Base-by-base conservation (phyloP, 2,888 invertebrate genomes). In the Troilus luridus region DNA sequence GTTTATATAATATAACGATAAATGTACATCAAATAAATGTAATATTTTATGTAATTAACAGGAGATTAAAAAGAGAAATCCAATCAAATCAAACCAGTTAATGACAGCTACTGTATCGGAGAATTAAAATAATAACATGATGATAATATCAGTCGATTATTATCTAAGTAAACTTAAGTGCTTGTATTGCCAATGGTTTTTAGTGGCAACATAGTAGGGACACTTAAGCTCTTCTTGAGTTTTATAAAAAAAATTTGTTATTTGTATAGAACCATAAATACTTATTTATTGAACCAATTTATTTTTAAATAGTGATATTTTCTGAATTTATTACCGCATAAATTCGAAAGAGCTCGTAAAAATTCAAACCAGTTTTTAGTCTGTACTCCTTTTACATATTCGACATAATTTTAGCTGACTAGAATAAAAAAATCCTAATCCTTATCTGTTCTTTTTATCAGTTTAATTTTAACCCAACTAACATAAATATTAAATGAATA, bases 301-400 rank as follows among this genome's bases (percentile, higher is more conserved):
- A 24, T 19, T 77, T 77, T 19, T 17, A 19, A 19, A 77, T 77
- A 14, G 9, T 17, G 41, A 77, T 7, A 77, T 77, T 41, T 77
- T 77, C 17, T 41, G 41, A 77, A 77, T 77, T 77, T 77, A 77
- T 19, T 27, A 77, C 27, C 72, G 72, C 72, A 77, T 77, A 41
- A 77, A 77, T 77, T 19, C 72, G 8, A 77, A 77, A 2, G 41
- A 41, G 17, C 27, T 77, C 72, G 72, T 77, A 41, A 77, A 77
- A 27, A 0, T 19, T 41, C 72, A 77, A 77, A 77, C 72, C 27
- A 77, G 72, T 77, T 77, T 77, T 77, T 12, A 77, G 1, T 17
- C 19, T 8, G 9, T 27, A 77, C 27, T 72, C 27, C 27, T 27
- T 14, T 77, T 17, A 77, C 41, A 14, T 77, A 77, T 77, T 77